Conservation (phyloP, 30 jellyfish, hydroid and myxozoan genomes). For the Aurelia coerulea region DNA sequence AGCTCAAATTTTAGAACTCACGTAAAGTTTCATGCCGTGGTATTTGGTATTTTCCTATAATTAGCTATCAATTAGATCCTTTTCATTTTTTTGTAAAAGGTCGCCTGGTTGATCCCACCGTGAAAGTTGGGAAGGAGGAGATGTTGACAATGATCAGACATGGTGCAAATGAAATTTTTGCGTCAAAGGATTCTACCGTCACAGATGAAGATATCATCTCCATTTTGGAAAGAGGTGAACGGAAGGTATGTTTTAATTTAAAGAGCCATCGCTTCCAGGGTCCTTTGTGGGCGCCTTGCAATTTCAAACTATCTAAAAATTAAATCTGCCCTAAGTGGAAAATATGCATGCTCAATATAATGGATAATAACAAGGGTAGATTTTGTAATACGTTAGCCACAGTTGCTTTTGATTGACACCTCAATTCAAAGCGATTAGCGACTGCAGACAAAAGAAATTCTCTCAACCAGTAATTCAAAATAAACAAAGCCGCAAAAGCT, state of each 20-base stretch:
- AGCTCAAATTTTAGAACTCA: no score
- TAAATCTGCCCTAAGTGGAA: no score
- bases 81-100: slow-evolving; percentile 49
- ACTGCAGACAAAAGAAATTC: no score
- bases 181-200: slow-evolving; percentile 92
- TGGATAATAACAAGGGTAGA: no score
- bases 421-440: no score
- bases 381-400: no score
- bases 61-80: background rate
- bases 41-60: background rate
- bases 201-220: slow-evolving; percentile 91
- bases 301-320: no score
- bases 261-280: background rate
- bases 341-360: no score
- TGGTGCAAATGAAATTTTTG: slow-evolving; percentile 98
- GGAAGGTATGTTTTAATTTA: slow-evolving; percentile 60
- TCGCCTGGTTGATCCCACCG: slow-evolving; percentile 94
- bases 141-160: slow-evolving; percentile 97
- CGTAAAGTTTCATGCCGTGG: background rate
- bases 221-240: slow-evolving; percentile 93
- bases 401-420: no score
- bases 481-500: no score
- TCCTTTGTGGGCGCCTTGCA: no score
- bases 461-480: no score
- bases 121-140: slow-evolving; percentile 93